Conservation (phyloP, 2,113 vertebrate genomes). For the Oreochromis spilurus region DNA sequence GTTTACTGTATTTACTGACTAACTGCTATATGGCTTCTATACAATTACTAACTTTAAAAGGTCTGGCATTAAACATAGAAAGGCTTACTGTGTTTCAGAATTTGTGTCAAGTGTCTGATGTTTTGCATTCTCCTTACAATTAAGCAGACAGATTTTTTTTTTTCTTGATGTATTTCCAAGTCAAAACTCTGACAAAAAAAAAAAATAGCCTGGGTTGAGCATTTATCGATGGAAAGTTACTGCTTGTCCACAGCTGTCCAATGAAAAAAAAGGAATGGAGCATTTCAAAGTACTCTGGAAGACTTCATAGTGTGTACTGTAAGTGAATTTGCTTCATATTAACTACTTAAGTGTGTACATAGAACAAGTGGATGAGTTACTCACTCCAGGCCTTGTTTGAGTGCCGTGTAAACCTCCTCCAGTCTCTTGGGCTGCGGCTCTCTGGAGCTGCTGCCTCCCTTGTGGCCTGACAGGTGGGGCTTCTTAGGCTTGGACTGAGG, state of each 20-base stretch:
- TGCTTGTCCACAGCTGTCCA: not conserved
- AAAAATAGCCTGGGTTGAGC: not conserved
- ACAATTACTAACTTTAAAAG: not conserved
- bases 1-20: not conserved
- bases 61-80: not conserved
- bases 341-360: not conserved
- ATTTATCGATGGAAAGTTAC: not conserved
- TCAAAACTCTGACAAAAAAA: not conserved
- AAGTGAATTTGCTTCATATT: not conserved
- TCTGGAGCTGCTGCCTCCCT: conserved; percentile 82
- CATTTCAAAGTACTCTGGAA: not conserved
- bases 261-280: not conserved
- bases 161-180: not conserved
- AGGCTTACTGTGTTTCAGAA: not conserved
- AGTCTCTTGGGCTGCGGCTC: conserved; percentile 90
- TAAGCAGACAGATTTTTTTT: not conserved
- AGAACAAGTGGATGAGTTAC: conserved; percentile 36
- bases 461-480: conserved; percentile 86
- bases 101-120: not conserved
- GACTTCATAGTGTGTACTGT: not conserved
- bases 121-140: not conserved
- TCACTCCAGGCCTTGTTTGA: conserved; percentile 94
- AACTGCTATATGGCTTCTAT: not conserved
- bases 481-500: conserved; percentile 93
- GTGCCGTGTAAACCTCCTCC: conserved; percentile 88